Percentiles rank a stretch among this genome's conserved stretches.
Conservation (phyloP, 2,888 invertebrate genomes). For the Suillia variegata region DNA sequence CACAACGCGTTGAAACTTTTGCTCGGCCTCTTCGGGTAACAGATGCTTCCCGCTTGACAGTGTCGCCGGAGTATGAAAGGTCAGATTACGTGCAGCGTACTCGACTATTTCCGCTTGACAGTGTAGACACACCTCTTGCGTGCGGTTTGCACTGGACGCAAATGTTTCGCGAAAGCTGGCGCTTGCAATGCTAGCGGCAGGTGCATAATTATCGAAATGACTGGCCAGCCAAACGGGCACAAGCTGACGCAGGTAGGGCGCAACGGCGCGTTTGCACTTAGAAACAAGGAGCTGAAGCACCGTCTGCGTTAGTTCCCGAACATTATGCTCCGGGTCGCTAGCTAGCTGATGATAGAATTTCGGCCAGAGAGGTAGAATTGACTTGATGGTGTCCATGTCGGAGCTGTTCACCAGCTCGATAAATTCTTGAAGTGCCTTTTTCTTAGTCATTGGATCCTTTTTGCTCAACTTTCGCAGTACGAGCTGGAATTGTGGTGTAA, state of each 20-base stretch:
- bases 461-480: slow-evolving; percentile 87
- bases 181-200: slow-evolving; percentile 76
- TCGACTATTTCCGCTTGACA: slow-evolving; percentile 81
- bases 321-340: slow-evolving; percentile 80
- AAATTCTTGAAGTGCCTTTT: slow-evolving; percentile 82
- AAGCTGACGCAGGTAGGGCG: slow-evolving; percentile 77
- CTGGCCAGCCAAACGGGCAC: slow-evolving; percentile 86
- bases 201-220: slow-evolving; percentile 84
- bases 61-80: slow-evolving; percentile 66
- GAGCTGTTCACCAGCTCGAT: slow-evolving; percentile 70
- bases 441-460: slow-evolving; percentile 87
- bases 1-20: slow-evolving; percentile 71
- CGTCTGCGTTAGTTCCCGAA: slow-evolving; percentile 77
- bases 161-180: slow-evolving; percentile 76
- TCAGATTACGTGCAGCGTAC: slow-evolving; percentile 74
- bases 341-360: slow-evolving; percentile 77
- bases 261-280: slow-evolving; percentile 76
- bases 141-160: slow-evolving; percentile 72
- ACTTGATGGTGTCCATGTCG: slow-evolving; percentile 71
- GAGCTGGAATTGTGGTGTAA: slow-evolving; percentile 77
- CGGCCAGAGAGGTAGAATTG: slow-evolving; percentile 82
- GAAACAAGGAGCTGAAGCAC: slow-evolving; percentile 74
- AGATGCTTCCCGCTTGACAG: slow-evolving; percentile 64
- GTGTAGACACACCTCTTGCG: slow-evolving; percentile 78
- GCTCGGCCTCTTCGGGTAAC: slow-evolving; percentile 70